Conservation (phyloP, 2,888 invertebrate species). For the Ornithoptera priamus region DNA sequence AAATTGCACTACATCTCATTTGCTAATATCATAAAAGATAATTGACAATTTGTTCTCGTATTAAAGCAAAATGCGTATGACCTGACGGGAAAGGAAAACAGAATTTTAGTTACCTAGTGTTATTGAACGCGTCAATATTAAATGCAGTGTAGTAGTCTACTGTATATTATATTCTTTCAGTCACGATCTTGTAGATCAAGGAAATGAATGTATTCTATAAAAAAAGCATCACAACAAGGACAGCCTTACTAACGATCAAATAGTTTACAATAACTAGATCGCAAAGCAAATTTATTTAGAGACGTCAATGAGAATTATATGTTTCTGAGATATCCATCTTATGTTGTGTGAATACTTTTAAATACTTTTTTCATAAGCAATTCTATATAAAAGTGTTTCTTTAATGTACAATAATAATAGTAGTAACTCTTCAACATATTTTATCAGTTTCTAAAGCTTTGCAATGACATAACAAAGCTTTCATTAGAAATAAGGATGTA, state of each 20-base stretch:
- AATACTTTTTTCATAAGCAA: too few species aligned
- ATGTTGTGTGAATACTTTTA: too few species aligned
- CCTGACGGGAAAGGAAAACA: constrained; percentile 16
- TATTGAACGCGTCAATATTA: constrained; percentile 19
- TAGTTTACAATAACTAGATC: constrained; percentile 13
- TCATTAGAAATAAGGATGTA: too few species aligned
- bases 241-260: constrained; percentile 1
- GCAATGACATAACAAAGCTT: too few species aligned
- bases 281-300: constrained; percentile 14
- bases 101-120: constrained; percentile 26
- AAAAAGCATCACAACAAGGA: constrained; percentile 28
- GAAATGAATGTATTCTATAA: constrained; percentile 27
- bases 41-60: neutral
- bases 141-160: constrained; percentile 16
- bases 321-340: too few species aligned
- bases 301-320: neutral
- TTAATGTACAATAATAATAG: too few species aligned
- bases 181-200: constrained; percentile 29
- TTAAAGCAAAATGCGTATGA: constrained; percentile 3
- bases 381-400: too few species aligned
- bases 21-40: too few species aligned
- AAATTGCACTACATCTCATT: too few species aligned
- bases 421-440: too few species aligned
- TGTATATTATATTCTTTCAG: constrained; percentile 25
- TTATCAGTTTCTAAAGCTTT: too few species aligned